Evolutionary conservation across 2,797 vertebrate genomes (phyloP), one percentile per base, ranked within the genome.

Genomic region (Parauchenoglanis ngamensis): DNA sequence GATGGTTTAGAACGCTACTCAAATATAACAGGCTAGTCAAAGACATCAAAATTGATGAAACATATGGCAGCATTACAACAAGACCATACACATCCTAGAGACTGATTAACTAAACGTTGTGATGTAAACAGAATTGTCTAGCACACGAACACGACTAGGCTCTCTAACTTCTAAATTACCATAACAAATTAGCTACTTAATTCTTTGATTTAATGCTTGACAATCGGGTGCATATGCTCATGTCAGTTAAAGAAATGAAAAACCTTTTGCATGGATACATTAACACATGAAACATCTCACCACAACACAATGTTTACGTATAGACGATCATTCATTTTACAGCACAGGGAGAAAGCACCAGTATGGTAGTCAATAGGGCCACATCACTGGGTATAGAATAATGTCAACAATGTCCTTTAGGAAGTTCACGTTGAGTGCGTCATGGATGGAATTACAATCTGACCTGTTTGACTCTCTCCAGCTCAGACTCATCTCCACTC

Each of bases 401-500:
- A 57, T 12, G 76, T 35, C 75, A 28, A 1, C 23, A 3, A 1
- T 31, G 76, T 57, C 57, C 35, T 40, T 40, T 40, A 40, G 35
- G 35, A 3, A 40, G 35, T 40, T 40, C 35, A 40, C 35, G 35
- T 40, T 40, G 35, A 40, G 35, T 40, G 35, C 25, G 44, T 57
- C 73, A 23, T 35, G 12, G 3, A n/a, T 28, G 4, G 25, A 40
- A 46, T 63, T 31, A 3, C 23, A 6, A 86, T 84, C 88, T 86
- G 68, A 98, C 97, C 96, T 97, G 97, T 93, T 98, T 98, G 91
- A 98, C 94, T 91, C 95, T 96, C 91, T 98, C 97, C 94, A 98
- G 92, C 84, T 98, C 97, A 0, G 96, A 95, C 28, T 98, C 97
- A 0, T 97, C 97, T 0, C 89, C 17, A 89, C 93, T 92, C 52